Base-by-base conservation (phyloP, 2,888 invertebrate species). In the Noctua comes region DNA sequence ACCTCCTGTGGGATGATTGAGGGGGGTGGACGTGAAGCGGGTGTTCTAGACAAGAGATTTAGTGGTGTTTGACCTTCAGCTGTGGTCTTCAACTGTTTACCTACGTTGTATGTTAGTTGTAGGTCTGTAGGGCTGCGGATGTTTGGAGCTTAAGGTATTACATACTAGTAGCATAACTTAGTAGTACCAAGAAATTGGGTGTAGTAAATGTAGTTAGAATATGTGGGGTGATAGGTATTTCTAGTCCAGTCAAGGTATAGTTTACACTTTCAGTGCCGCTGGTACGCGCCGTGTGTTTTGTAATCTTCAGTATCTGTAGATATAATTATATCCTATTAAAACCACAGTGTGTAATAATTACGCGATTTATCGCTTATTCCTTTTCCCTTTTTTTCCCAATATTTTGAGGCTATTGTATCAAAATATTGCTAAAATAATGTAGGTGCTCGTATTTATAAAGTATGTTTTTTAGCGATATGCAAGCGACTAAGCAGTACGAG, bases 61-160 rank as follows among this genome's bases (percentile, higher is more conserved):
- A 64, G 73, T 69, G 64, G 24, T 70, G 59, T 54, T 66, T 71
- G 75, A 77, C 77, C 85, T 85, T 87, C 73, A 70, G 36, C 73
- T 48, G 64, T 62, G 71, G 79, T 71, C 69, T 71, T 70, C 43
- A 46, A 65, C 54, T 69, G 62, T 77, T 64, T 64, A 57, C 16
- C 21, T 57, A 43, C 5, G 40, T 51, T 40, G 65, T 48, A 76
- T 21, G 16, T 31, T 18, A 51, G 62, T 24, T n/a, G 0, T 16
- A 64, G 18, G 51, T 73, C n/a, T 31, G 13, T 43, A 40, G 46
- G 46, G 68, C 27, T 54, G 3, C 48, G 54, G 68, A 59, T 57
- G 79, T 64, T 24, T 24, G 43, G 27, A 48, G 64, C 68, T 84
- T 84, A 64, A 40, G 11, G 64, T 40, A 81, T 81, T 36, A 51